phyloP scores from a whole-genome alignment of 2,113 vertebrate genomes.

The Pelmatolapia mariae region DNA sequence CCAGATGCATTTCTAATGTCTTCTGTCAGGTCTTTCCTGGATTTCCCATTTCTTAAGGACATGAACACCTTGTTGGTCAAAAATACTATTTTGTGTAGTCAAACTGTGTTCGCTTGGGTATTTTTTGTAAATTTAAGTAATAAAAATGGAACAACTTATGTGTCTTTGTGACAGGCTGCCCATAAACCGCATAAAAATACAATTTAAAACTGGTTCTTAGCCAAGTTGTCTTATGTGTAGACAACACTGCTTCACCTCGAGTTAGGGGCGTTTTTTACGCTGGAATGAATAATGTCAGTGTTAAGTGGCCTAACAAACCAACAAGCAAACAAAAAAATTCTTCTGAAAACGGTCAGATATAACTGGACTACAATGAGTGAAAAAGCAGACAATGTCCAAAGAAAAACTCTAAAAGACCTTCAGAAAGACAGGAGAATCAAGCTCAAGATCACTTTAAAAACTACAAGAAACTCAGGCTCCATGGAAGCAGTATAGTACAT shows the following conservation, averaged over 20 bases:
- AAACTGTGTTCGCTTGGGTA: background rate
- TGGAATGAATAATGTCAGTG: background rate
- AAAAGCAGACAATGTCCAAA: background rate
- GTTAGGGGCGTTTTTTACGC: background rate
- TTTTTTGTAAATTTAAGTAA: background rate
- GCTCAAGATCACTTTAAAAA: background rate
- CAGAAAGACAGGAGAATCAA: background rate
- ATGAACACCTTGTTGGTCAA: background rate
- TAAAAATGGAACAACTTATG: background rate
- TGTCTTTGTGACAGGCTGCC: background rate
- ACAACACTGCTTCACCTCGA: background rate
- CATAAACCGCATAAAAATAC: background rate
- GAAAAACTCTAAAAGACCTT: background rate
- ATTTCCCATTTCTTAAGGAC: background rate
- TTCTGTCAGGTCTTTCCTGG: background rate
- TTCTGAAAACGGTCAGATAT: background rate
- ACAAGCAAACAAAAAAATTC: background rate
- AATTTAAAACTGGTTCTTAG: background rate
- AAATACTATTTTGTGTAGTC: background rate
- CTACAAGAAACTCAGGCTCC: background rate
- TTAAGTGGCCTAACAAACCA: background rate
- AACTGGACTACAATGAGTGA: background rate
- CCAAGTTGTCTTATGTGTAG: background rate
- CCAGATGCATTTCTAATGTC: background rate
- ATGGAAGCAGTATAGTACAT: background rate